Base-by-base conservation (phyloP, 2,113 vertebrate genomes). In the Nothoprocta pentlandii region DNA sequence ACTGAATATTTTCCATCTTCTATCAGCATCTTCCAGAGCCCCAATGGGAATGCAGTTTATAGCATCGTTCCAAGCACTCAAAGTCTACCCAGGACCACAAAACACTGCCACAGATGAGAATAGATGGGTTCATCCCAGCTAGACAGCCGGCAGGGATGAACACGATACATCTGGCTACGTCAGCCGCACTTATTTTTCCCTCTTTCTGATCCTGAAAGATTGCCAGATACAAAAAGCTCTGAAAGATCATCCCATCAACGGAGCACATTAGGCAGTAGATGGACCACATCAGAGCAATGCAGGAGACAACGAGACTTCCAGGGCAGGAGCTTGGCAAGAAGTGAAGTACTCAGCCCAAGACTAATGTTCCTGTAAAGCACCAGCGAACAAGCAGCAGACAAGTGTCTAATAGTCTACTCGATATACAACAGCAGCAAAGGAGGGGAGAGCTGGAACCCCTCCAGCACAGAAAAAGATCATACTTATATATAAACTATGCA, bases 221-320 rank as follows among this genome's bases (percentile, higher is more conserved):
- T 82, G 87, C 94, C 92, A 94, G 49, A 82, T 28, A 89, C 32
- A 92, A 92, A 94, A 83, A 93, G 89, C 85, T 82, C n/a, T 9
- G 62, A 80, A 90, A 84, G 75, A 3, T 28, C 54, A 91, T 74
- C 12, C 34, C 62, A 86, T 89, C 78, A 87, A 39, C 62, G 42
- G 90, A 94, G 34, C 92, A 47, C 75, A 95, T 94, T 94, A 97
- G 71, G 56, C 76, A 90, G 62, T 51, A n/a, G 56, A 92, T 39
- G 3, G 39, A 30, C 61, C 75, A 88, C 73, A 91, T 80, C 85
- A 86, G 73, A 88, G 74, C 42, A 95, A 78, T 32, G 74, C 16
- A 69, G 49, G 32, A 80, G 86, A 84, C 68, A 67, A 89, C 42
- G 92, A 77, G 87, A 87, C 23, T 85, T 90, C 22, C 73, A 80